Conservation (phyloP, 2,888 invertebrate species). For the Dicyrtomina minuta region DNA sequence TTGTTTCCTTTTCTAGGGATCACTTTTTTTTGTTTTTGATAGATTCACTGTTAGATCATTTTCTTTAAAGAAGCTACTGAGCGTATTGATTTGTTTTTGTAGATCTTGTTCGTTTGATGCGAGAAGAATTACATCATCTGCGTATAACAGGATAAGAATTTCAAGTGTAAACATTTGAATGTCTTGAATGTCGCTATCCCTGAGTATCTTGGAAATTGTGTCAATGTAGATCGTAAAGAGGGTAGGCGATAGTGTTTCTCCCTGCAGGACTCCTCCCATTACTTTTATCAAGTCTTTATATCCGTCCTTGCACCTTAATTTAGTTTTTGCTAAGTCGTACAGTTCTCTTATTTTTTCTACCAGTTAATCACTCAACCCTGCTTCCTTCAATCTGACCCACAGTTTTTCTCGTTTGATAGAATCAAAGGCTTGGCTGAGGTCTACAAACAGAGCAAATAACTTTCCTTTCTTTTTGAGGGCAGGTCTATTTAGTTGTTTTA, state of each 20-base stretch:
- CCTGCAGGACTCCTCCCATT: too few species aligned
- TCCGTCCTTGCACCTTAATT: not conserved
- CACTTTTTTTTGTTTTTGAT: too few species aligned
- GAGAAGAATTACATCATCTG: too few species aligned
- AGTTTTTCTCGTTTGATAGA: not conserved
- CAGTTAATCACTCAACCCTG: not conserved
- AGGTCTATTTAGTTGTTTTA: not conserved
- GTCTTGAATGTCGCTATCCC: not conserved
- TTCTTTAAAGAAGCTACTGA: not conserved
- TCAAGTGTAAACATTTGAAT: too few species aligned
- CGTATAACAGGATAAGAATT: too few species aligned
- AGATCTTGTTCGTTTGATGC: not conserved
- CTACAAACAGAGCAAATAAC: not conserved
- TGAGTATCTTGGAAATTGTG: not conserved
- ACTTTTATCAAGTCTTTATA: too few species aligned
- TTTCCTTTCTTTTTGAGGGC: not conserved
- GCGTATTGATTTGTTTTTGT: slow-evolving; percentile 2
- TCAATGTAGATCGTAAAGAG: too few species aligned
- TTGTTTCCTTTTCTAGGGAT: too few species aligned
- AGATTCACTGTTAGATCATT: too few species aligned
- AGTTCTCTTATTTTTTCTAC: not conserved
- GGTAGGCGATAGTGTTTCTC: too few species aligned
- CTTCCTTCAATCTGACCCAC: not conserved
- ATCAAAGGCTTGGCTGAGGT: slow-evolving; percentile 6
- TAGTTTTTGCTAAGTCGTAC: too few species aligned